Conservation (phyloP, 2,888 invertebrate species). For the Cyclophora punctaria region DNA sequence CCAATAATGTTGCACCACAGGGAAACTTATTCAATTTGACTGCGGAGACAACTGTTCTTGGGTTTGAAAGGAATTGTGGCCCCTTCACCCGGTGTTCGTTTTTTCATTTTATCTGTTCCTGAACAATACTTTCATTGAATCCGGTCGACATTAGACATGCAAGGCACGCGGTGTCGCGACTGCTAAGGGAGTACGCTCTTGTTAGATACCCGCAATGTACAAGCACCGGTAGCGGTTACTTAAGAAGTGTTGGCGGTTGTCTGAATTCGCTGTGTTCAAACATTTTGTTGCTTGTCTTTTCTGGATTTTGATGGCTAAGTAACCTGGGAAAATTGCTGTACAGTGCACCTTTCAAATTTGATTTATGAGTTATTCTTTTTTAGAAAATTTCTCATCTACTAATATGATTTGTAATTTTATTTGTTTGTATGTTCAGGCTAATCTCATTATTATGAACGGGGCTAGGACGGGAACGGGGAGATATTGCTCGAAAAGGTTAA, state of each 20-base stretch:
- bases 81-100: slow-evolving; percentile 42
- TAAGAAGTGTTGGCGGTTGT: too few relatives aligned
- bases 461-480: too few relatives aligned
- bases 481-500: too few relatives aligned
- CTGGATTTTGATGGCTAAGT: background rate
- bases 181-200: slow-evolving; percentile 25
- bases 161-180: slow-evolving; percentile 56
- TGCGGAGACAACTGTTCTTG: slow-evolving; percentile 61
- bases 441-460: too few relatives aligned
- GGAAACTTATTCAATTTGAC: slow-evolving; percentile 69
- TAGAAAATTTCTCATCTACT: too few relatives aligned
- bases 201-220: slow-evolving; percentile 25
- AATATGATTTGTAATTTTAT: too few relatives aligned
- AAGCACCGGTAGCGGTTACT: slow-evolving; percentile 8
- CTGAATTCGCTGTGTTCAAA: background rate
- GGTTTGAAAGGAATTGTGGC: slow-evolving; percentile 57
- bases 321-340: too few relatives aligned
- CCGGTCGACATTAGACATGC: slow-evolving; percentile 56
- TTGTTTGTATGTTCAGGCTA: too few relatives aligned
- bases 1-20: slow-evolving; percentile 49
- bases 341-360: too few relatives aligned
- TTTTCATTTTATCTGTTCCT: slow-evolving; percentile 54
- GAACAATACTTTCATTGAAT: slow-evolving; percentile 68
- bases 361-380: slow-evolving; percentile 13
- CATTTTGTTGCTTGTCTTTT: background rate